Percentiles rank a stretch among this genome's conserved stretches.
These are phyloP conservation scores for Hedychridium roseum DNA, from an alignment of 2,888 invertebrate species.

Conservation along the genomic window DNA sequence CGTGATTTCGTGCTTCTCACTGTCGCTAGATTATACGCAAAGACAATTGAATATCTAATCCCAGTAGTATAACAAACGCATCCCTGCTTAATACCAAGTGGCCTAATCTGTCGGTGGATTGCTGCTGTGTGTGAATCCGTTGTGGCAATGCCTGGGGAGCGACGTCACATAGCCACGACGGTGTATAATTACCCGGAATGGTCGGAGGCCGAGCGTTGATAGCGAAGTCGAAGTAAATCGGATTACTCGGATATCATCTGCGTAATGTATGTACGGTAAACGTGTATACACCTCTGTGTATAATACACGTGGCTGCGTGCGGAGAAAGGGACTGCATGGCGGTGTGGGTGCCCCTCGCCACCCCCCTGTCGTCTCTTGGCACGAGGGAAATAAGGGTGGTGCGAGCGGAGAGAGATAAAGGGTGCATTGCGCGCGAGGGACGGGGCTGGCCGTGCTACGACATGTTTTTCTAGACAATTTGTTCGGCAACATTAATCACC, in stretches of 20 bases:
- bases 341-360: conserved; percentile 36
- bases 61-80: no score
- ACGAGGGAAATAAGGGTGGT: conserved; percentile 56
- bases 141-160: no score
- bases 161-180: conserved; percentile 22
- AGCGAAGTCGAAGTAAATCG: conserved; percentile 63
- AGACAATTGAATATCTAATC: no score
- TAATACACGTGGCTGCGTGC: conserved; percentile 29
- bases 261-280: conserved; percentile 59
- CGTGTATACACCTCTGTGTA: conserved; percentile 44
- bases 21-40: no score
- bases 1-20: no score
- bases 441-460: conserved; percentile 55
- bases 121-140: no score
- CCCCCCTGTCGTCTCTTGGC: no score
- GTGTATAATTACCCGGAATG: conserved; percentile 59
- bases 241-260: conserved; percentile 63
- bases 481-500: conserved; percentile 66
- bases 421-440: conserved; percentile 55
- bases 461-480: conserved; percentile 68
- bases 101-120: no score
- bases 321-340: conserved; percentile 25
- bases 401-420: conserved; percentile 57
- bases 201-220: conserved; percentile 57
- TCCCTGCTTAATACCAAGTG: no score